Evolutionary conservation across 37 sponge, comb jelly and placozoan genomes (phyloP), one percentile per base, ranked within the genome.

Genomic region (Ephydatia muelleri): DNA sequence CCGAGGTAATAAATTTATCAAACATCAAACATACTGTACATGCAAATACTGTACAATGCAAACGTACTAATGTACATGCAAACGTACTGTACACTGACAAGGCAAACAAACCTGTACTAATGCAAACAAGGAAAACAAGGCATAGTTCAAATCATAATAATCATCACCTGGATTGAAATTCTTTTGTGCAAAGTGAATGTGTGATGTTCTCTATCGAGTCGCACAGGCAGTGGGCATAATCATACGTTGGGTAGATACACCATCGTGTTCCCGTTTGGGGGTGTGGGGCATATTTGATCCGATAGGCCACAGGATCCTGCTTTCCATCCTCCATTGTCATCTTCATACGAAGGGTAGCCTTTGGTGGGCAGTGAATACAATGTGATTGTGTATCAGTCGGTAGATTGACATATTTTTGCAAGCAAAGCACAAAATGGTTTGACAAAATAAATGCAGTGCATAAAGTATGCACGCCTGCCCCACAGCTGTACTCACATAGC

Each of bases 191-290:
- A 39, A 99, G 93, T 11, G 99, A 99, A 80, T 99, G 99, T 23
- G 94, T 93, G 83, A 99, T 97, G 84, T 99, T 91, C 88, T 99
- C 96, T 5, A 99, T 85, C 65, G 99, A 99, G 91, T 99, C 99
- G 88, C 99, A 99, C 48, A 99, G 92, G 69, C 99, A 99, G 88
- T 99, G 99, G 0, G 99, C 95, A 84, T 95, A 99, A 82, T 99
- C 99, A 79, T 99, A 99, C n/a, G 99, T 99, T 33, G 99, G 99
- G 43, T 99, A 99, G 36, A 99, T 88, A 75, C 99, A 99, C 99
- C 99, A 99, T 38, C 74, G 66, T 74, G 95, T 91, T 36, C 92
- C 92, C 6, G 92, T 65, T 69, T 97, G 85, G 29, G 93, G 92
- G 86, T 99, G 99, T 23, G 95, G 92, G 31, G 86, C 84, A 79